phyloP scores from a whole-genome alignment of 2,797 vertebrate species.

The Gymnoscopelus microlampas region DNA sequence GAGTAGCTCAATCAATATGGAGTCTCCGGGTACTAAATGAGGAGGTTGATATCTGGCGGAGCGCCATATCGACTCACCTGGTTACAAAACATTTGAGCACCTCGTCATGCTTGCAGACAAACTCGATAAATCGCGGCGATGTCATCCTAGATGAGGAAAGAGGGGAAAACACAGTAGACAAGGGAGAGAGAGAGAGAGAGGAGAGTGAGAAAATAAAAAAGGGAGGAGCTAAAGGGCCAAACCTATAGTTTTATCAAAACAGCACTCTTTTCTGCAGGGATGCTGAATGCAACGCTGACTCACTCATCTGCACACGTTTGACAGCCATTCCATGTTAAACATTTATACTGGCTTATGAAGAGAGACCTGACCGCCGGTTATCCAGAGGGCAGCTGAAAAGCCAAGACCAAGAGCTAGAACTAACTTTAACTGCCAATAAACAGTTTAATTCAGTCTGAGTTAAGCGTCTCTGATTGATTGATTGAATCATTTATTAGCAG shows the following conservation, averaged over 20 bases:
- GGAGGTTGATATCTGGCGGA: constrained; percentile 23
- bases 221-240: background rate
- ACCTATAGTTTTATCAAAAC: too few species aligned
- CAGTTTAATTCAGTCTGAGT: background rate
- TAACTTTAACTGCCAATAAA: constrained; percentile 16
- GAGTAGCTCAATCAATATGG: constrained; percentile 27
- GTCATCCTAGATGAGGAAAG: constrained; percentile 87
- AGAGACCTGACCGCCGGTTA: background rate
- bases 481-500: too few species aligned
- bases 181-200: constrained; percentile 21
- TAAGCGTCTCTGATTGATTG: background rate
- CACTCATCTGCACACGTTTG: too few species aligned
- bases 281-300: too few species aligned
- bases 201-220: background rate
- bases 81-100: constrained; percentile 99
- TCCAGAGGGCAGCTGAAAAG: background rate
- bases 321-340: constrained; percentile 9
- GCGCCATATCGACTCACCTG: constrained; percentile 80
- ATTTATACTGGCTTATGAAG: background rate
- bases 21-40: constrained; percentile 5
- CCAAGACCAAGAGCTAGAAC: constrained; percentile 19
- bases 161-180: background rate
- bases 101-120: constrained; percentile 97
- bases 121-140: constrained; percentile 97
- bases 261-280: too few species aligned